Percentiles rank a stretch among this genome's conserved stretches.
Conservation (phyloP, 1,140 invertebrate species). For the Caenorhabditis tropicalis region DNA sequence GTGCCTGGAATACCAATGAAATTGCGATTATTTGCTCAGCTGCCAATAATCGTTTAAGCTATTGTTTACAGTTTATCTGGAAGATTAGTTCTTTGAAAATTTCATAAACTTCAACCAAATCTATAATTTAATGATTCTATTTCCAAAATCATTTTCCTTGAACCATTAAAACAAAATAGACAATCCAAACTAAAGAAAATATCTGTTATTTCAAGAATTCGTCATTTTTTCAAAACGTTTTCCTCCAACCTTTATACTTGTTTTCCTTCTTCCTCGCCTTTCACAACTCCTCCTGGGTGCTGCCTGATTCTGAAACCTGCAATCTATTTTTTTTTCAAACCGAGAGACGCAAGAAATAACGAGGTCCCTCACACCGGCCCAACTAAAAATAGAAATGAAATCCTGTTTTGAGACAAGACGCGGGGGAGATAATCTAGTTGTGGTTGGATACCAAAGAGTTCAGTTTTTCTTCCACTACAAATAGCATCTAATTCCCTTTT, state of each 20-base stretch:
- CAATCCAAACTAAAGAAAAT: neutral
- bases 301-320: slow-evolving; percentile 32
- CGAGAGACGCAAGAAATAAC: neutral
- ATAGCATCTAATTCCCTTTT: neutral
- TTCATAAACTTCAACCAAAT: no score
- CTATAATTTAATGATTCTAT: no score
- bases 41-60: no score
- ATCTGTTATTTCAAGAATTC: neutral
- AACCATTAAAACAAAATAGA: neutral
- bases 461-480: neutral
- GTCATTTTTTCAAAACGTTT: neutral
- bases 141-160: no score
- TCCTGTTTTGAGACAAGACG: neutral
- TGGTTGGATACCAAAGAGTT: neutral
- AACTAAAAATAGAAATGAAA: slow-evolving; percentile 23
- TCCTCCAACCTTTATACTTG: neutral
- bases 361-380: neutral
- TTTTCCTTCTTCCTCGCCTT: neutral
- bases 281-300: neutral
- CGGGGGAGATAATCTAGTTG: slow-evolving; percentile 28
- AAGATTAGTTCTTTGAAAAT: no score
- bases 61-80: no score
- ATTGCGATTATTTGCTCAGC: no score
- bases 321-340: neutral
- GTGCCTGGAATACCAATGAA: no score